These are phyloP conservation scores for Euphysa ruthae DNA, from an alignment of 30 jellyfish, hydroid and myxozoan genomes.

Conservation along the genomic window DNA sequence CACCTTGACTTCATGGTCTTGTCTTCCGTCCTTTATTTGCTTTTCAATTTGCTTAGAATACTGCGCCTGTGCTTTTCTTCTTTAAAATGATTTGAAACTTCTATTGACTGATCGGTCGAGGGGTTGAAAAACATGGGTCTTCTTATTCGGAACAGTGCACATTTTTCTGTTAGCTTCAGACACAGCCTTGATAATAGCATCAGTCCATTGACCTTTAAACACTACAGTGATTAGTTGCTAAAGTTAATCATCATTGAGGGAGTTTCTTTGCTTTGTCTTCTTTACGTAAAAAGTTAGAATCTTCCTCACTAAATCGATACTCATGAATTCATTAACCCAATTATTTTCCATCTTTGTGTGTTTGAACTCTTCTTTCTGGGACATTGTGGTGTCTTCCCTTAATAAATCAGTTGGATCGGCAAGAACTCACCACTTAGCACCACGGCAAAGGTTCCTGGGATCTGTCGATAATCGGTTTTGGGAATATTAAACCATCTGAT, in stretches of 20 bases:
- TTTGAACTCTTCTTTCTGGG: conserved; percentile 39
- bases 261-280: background rate
- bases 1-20: too few relatives aligned
- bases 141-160: conserved; percentile 41
- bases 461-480: conserved; percentile 21
- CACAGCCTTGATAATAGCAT: conserved; percentile 37
- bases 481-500: too few relatives aligned
- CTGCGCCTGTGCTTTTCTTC: too few relatives aligned
- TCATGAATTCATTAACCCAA: too few relatives aligned
- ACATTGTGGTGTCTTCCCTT: conserved; percentile 30
- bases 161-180: conserved; percentile 27
- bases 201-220: conserved; percentile 52
- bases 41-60: too few relatives aligned
- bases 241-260: background rate
- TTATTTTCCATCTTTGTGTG: conserved; percentile 36
- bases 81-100: too few relatives aligned
- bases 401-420: conserved; percentile 36
- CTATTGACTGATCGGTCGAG: conserved; percentile 41
- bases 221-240: conserved; percentile 33
- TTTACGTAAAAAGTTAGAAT: conserved; percentile 21
- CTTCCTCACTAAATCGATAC: too few relatives aligned
- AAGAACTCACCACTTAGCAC: conserved; percentile 28
- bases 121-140: conserved; percentile 46
- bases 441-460: conserved; percentile 31
- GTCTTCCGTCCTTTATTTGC: too few relatives aligned